Evolutionary conservation across 2,113 vertebrate species (phyloP).

Genomic region (Ictalurus punctatus): DNA sequence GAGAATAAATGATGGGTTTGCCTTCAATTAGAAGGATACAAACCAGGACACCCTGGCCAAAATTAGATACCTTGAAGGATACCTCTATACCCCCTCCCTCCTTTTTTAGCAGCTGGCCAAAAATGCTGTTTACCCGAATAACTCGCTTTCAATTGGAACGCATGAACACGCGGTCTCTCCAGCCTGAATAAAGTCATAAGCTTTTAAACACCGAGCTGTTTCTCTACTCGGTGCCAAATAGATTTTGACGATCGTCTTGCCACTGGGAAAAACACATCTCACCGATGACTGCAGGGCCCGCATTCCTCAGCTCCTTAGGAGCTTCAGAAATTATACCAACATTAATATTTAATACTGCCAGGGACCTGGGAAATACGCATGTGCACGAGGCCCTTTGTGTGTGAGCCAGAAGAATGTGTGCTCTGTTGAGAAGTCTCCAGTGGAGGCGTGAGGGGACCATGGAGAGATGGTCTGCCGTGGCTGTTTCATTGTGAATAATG

Average conservation of each 20-base stretch:
- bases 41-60: background rate
- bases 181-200: conserved; percentile 17
- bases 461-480: conserved; percentile 35
- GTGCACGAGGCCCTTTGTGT: conserved; percentile 74
- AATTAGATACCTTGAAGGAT: background rate
- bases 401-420: conserved; percentile 53
- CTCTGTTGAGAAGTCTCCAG: conserved; percentile 36
- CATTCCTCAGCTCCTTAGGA: conserved; percentile 59
- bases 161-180: background rate
- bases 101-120: background rate
- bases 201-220: conserved; percentile 54
- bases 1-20: background rate
- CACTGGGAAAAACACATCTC: conserved; percentile 71
- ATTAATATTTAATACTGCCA: conserved; percentile 78
- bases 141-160: background rate
- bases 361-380: conserved; percentile 66
- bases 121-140: background rate
- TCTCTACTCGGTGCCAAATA: conserved; percentile 67
- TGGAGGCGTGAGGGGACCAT: conserved; percentile 20
- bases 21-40: background rate
- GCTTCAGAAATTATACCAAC: conserved; percentile 70
- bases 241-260: conserved; percentile 70
- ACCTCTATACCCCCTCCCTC: background rate
- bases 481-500: conserved; percentile 60
- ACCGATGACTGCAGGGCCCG: conserved; percentile 67